These are phyloP conservation scores for Oreocharis arfaki DNA, from an alignment of 2,113 vertebrate genomes.

Conservation along the genomic window DNA sequence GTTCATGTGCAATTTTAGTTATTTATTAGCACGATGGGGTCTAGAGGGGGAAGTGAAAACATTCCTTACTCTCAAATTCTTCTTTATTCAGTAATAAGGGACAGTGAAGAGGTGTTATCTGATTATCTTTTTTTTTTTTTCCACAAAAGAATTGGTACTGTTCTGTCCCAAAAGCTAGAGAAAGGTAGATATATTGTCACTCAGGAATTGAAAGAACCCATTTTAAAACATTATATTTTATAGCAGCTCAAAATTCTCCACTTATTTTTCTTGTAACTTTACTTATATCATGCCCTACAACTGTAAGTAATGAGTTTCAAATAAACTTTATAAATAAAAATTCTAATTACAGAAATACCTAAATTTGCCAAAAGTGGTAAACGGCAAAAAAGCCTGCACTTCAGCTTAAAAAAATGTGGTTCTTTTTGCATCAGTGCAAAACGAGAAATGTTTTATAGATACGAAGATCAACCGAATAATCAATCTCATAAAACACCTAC, in stretches of 20 bases:
- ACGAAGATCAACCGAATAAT: background rate
- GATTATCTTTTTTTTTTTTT: background rate
- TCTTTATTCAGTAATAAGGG: background rate
- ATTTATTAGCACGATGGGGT: background rate
- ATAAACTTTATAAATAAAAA: background rate
- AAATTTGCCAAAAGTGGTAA: background rate
- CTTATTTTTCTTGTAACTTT: background rate
- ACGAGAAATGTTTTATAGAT: background rate
- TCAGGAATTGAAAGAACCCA: background rate
- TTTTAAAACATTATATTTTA: slow-evolving; percentile 15
- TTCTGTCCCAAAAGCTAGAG: background rate
- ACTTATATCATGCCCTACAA: background rate
- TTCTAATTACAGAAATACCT: background rate
- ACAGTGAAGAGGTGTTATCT: background rate
- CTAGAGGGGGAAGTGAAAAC: background rate
- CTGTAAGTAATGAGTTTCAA: background rate
- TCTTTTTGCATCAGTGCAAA: background rate
- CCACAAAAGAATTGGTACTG: background rate
- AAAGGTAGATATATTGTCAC: background rate
- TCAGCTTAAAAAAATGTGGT: background rate
- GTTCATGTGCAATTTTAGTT: background rate
- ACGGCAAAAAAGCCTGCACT: background rate
- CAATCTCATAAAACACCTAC: background rate
- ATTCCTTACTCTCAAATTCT: background rate
- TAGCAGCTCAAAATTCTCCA: background rate